Base-by-base conservation (phyloP, 2,888 invertebrate genomes). In the Standfussiana lucernea region DNA sequence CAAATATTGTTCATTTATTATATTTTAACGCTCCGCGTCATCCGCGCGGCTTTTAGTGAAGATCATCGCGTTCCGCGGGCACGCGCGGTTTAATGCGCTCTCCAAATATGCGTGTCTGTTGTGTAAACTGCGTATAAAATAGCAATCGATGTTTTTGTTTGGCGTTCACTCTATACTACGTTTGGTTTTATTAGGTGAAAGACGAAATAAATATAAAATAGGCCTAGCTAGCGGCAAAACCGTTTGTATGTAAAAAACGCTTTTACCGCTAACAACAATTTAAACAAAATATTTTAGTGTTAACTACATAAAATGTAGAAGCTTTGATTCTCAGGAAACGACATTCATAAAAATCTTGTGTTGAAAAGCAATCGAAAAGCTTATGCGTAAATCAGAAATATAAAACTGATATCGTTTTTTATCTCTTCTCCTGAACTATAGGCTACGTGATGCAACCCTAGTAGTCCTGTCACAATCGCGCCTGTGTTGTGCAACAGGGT, bases 21-120 rank as follows among this genome's bases (percentile, higher is more conserved):
- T 83, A 80, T 84, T 87, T 88, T 77, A 72, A 80, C 75, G 77
- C 74, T 78, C 69, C 59, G 72, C 82, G 79, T 80, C 87, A 80
- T 74, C 62, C 69, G 67, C 66, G 75, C 35, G 73, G 50, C 70
- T 35, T 65, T 74, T 59, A 37, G 32, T 28, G 32, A 21, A 56
- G 65, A 61, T 62, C 45, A 67, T 66, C 71, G 53, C 66, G 66
- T 77, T 62, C 76, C 61, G 65, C 45, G 75, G 70, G 65, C 65
- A 71, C 80, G 32, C 70, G 72, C 73, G 28, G 28, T 67, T 82
- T 71, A 64, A 66, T 77, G 77, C 62, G 76, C 59, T 64, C 72
- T 61, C 53, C 35, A 69, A 77, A 75, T 72, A 68, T 70, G 53
- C 74, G 66, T 18, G 50, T 76, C 66, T 82, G 64, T 86, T 72